Percentiles rank a stretch among this genome's conserved stretches.
Conservation (phyloP, 2,797 vertebrate genomes). For the Aphelocoma californica region DNA sequence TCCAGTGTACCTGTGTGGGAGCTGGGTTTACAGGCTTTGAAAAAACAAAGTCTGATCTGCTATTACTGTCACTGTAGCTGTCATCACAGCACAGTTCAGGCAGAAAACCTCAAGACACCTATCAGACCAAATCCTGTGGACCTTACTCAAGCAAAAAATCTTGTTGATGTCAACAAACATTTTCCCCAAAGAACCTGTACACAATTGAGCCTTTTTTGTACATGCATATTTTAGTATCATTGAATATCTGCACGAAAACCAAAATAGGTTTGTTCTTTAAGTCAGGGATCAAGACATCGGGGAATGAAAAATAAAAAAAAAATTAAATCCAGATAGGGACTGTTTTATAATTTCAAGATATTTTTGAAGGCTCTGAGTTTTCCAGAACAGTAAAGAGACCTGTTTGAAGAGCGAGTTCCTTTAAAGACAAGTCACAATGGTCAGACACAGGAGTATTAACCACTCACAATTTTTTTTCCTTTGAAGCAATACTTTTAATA, state of each 20-base stretch:
- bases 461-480: neutral
- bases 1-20: neutral
- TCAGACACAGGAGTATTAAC: neutral
- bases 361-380: neutral
- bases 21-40: neutral
- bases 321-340: neutral
- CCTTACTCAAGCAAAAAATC: slow-evolving; percentile 39
- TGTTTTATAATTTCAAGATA: neutral
- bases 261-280: neutral
- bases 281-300: neutral
- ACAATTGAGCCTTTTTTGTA: neutral
- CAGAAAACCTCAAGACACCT: slow-evolving; percentile 51
- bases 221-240: neutral
- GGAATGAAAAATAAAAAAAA: neutral
- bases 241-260: neutral
- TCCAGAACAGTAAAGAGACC: neutral
- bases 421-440: neutral
- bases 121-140: slow-evolving; percentile 38
- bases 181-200: neutral
- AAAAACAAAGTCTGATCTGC: neutral
- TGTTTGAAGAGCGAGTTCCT: neutral
- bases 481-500: neutral
- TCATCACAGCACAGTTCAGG: slow-evolving; percentile 18
- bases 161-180: slow-evolving; percentile 54
- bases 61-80: neutral